These are phyloP conservation scores for Meda fulgida DNA, from an alignment of 2,797 vertebrate species.

Conservation along the genomic window DNA sequence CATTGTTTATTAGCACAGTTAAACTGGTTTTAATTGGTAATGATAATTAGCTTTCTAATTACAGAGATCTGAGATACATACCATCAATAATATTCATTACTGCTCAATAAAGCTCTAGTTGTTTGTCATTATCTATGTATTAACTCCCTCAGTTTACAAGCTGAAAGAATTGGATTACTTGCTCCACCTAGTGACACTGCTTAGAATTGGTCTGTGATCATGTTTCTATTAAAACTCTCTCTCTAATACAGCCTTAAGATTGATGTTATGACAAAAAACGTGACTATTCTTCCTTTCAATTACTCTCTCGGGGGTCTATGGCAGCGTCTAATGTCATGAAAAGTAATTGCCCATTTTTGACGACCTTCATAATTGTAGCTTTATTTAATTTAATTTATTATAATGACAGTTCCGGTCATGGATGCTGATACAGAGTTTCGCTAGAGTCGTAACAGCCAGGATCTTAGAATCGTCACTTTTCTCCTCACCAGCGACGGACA, in stretches of 20 bases:
- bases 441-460: neutral
- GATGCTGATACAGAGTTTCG: neutral
- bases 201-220: neutral
- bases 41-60: conserved; percentile 43
- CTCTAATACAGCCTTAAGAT: neutral
- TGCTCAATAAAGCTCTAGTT: neutral
- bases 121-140: neutral
- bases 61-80: conserved; percentile 30
- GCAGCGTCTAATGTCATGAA: neutral
- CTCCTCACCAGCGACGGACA: neutral
- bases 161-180: conserved; percentile 19
- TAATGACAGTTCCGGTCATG: neutral
- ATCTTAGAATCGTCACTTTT: neutral
- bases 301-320: neutral
- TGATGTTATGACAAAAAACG: neutral
- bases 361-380: neutral
- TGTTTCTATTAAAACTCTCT: neutral
- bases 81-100: conserved; percentile 37
- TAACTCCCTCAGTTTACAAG: neutral
- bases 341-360: neutral
- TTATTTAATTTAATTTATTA: neutral
- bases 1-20: conserved; percentile 44
- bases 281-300: neutral
- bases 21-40: conserved; percentile 43
- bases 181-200: conserved; percentile 28